Base-by-base conservation (phyloP, 1,140 invertebrate genomes). In the Sarcophaga bullata region DNA sequence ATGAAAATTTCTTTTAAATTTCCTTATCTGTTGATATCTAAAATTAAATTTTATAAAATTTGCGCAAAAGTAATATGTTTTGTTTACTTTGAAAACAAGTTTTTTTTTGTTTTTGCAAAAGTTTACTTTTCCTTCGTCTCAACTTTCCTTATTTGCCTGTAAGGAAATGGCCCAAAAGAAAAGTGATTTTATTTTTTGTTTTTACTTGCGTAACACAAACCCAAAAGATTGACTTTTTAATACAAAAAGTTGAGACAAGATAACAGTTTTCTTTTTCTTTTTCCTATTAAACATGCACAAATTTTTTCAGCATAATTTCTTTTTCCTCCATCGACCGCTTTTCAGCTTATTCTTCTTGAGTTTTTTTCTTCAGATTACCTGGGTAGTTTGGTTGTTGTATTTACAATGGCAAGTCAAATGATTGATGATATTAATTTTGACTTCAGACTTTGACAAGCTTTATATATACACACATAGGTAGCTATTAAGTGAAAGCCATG, bases 391-490 rank as follows among this genome's bases (percentile, higher is more conserved):
- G 54, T 37, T 37, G 25, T 37, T n/a, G 13, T 58, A n/a, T 58
- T 13, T n/a, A n/a, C 3, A 58, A 58, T 58, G n/a, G n/a, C 54
- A 58, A 58, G 19, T 19, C n/a, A n/a, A 68, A 68, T 68, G 62
- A 68, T 68, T 68, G 62, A 68, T 68, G 62, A 68, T 68, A 68
- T 68, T 17, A 68, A 68, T 68, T 17, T 68, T 68, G 62, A 68
- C 62, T 68, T 68, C n/a, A 68, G 17, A 68, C 17, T 68, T 37
- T 68, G 62, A 25, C 62, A 68, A 19, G 0, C 17, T 68, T 19
- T 13, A 68, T 25, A 68, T 17, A 68, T 8, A 25, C 6, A 8
- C 17, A 68, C 7, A 62, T n/a, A n/a, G 8, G 25, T 37, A 52
- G 1, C 8, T 52, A 52, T 52, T 1, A 10, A 52, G 4, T 58